Evolutionary conservation across 2,797 vertebrate genomes (phyloP).

Genomic region (Nannoperca australis): DNA sequence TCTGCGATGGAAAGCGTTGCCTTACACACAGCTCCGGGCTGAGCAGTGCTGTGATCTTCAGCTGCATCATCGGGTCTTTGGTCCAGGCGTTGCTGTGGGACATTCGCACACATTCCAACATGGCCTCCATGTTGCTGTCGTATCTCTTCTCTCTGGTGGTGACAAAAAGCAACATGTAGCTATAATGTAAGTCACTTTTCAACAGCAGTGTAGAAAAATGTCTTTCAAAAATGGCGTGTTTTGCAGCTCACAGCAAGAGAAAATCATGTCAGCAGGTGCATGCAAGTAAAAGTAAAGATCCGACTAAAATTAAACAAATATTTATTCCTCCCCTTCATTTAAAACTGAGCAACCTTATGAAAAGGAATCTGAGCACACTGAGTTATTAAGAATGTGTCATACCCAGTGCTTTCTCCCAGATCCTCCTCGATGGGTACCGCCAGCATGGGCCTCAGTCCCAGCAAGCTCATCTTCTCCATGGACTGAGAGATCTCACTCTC

Average conservation of each 20-base stretch:
- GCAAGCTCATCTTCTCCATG: constrained; percentile 85
- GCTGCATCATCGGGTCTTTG: constrained; percentile 90
- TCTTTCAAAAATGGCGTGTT: not conserved
- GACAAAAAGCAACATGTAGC: not conserved
- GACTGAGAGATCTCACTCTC: constrained; percentile 85
- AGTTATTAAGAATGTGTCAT: not conserved
- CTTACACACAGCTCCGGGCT: constrained; percentile 92
- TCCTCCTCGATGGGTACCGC: constrained; percentile 92
- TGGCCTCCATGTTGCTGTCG: constrained; percentile 86
- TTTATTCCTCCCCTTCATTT: not conserved
- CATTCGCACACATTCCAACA: constrained; percentile 89
- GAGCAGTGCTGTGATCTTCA: constrained; percentile 91
- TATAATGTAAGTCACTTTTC: not conserved
- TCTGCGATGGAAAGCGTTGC: not conserved
- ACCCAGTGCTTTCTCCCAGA: constrained; percentile 85
- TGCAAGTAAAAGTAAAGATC: not conserved
- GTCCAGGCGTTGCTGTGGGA: constrained; percentile 83
- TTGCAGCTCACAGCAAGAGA: not conserved
- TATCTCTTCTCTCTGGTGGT: constrained; percentile 87
- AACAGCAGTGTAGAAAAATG: not conserved
- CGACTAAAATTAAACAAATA: not conserved
- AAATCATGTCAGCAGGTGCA: not conserved
- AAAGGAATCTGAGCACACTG: not conserved
- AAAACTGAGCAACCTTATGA: not conserved
- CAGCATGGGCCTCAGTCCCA: constrained; percentile 90